phyloP scores from a whole-genome alignment of 30 jellyfish, hydroid and myxozoan genomes.

The Chrysaora quinquecirrha region DNA sequence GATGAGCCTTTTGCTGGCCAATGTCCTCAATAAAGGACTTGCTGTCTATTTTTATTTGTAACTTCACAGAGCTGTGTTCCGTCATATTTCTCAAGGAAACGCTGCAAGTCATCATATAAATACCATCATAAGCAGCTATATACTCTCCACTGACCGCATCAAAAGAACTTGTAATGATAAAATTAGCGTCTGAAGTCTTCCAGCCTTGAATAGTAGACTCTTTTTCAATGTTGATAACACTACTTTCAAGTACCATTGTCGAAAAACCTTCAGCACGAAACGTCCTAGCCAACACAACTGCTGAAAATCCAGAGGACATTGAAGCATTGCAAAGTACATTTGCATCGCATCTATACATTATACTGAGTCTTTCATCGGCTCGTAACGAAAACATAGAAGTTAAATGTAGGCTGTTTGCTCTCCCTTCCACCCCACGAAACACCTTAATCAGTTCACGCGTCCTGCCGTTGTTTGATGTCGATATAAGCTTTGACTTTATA shows the following conservation, averaged over 20 bases:
- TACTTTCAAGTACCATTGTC: background rate
- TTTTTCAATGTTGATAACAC: background rate
- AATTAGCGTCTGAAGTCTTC: constrained; percentile 22
- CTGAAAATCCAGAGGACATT: constrained; percentile 50
- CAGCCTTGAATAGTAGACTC: background rate
- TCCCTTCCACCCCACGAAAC: constrained; percentile 11
- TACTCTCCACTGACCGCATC: constrained; percentile 31
- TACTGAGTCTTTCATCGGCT: constrained; percentile 26
- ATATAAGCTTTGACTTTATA: constrained; percentile 25
- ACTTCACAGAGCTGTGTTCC: background rate
- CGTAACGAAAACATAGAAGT: constrained; percentile 16
- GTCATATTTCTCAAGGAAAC: constrained; percentile 12
- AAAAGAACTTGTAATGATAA: constrained; percentile 34
- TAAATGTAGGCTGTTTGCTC: constrained; percentile 17
- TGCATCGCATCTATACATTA: constrained; percentile 30
- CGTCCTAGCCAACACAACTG: constrained; percentile 38
- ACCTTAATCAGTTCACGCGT: background rate
- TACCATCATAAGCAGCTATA: constrained; percentile 27
- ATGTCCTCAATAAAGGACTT: constrained; percentile 13
- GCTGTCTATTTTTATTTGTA: constrained; percentile 4
- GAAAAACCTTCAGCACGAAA: constrained; percentile 59
- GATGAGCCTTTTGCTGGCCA: background rate
- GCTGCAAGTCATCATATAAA: constrained; percentile 44
- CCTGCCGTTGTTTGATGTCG: background rate
- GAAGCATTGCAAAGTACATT: background rate